These are phyloP conservation scores for Okamejei kenojei DNA, from an alignment of 2,797 vertebrate genomes.

Conservation along the genomic window DNA sequence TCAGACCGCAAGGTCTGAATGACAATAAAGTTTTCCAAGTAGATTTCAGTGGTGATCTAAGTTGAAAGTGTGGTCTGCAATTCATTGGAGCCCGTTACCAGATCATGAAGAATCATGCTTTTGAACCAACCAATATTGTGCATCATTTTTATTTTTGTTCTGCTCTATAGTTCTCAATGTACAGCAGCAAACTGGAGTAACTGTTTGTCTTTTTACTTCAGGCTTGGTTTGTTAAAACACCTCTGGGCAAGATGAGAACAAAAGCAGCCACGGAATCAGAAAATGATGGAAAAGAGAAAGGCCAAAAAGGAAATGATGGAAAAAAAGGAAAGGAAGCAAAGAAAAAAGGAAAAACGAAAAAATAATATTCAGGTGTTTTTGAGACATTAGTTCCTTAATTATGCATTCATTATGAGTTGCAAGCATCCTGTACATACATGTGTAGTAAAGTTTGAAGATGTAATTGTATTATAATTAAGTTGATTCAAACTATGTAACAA, in stretches of 20 bases:
- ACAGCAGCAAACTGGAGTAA: slow-evolving; percentile 42
- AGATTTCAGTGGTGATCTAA: neutral
- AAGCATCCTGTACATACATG: neutral
- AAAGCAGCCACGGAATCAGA: slow-evolving; percentile 44
- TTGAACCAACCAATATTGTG: slow-evolving; percentile 35
- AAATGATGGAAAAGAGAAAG: slow-evolving; percentile 46
- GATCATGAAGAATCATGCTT: slow-evolving; percentile 42
- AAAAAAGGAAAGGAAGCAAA: slow-evolving; percentile 34
- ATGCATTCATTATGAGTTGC: neutral
- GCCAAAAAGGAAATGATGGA: slow-evolving; percentile 44
- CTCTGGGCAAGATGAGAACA: slow-evolving; percentile 56
- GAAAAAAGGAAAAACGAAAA: slow-evolving; percentile 42
- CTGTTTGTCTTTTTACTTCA: slow-evolving; percentile 48
- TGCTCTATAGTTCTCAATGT: slow-evolving; percentile 37
- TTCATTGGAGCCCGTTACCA: slow-evolving; percentile 43
- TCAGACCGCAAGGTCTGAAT: too few species aligned
- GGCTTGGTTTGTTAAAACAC: slow-evolving; percentile 72
- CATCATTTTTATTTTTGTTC: slow-evolving; percentile 44
- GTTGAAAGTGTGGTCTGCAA: neutral
- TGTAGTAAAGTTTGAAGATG: neutral
- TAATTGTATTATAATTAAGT: neutral
- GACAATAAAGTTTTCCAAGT: too few species aligned
- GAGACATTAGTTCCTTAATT: neutral
- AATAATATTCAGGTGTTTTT: neutral
- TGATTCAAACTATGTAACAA: neutral